Evolutionary conservation across 2,888 invertebrate species (phyloP).

Genomic region (Rotaria sp.): DNA sequence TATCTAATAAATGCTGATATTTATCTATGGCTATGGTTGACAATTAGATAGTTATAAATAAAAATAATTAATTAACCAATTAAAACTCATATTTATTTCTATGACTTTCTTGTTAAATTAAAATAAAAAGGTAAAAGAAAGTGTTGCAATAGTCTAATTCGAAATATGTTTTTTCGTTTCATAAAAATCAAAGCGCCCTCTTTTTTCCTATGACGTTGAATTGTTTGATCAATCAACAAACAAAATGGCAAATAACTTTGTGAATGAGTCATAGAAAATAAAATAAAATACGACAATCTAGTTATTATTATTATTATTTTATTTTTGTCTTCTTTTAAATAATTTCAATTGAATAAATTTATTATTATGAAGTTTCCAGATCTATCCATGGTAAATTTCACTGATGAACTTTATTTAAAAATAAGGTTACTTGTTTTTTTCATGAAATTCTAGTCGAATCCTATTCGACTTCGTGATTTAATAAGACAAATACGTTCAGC

Average conservation of each 20-base stretch:
- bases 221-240: neutral
- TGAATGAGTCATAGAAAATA: neutral
- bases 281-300: neutral
- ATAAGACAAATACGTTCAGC: conserved; percentile 96
- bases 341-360: neutral
- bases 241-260: neutral
- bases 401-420: neutral
- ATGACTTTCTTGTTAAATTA: neutral
- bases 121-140: neutral
- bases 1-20: neutral
- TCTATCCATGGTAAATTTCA: neutral
- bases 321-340: neutral
- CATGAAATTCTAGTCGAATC: neutral
- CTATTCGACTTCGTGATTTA: conserved; percentile 76
- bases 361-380: neutral
- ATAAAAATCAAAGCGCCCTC: neutral
- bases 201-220: neutral
- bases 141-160: neutral
- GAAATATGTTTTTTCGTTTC: neutral
- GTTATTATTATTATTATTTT: neutral
- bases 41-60: neutral
- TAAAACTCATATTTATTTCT: neutral
- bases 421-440: neutral
- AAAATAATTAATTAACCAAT: neutral
- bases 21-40: neutral